phyloP scores from a whole-genome alignment of 2,797 vertebrate genomes.

The Telmatherina bonti region DNA sequence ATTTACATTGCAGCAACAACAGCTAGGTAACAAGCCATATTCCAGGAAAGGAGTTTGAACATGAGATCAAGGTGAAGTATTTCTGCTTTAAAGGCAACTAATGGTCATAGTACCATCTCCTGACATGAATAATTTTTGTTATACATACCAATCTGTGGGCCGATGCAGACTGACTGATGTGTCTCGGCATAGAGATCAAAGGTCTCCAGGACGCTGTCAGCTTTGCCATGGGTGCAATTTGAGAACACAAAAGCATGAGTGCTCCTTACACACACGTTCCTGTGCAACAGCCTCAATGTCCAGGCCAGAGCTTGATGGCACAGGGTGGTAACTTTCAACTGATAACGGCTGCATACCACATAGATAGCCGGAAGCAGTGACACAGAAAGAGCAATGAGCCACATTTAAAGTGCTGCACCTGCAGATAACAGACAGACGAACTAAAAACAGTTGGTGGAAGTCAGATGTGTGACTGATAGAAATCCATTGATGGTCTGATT shows the following conservation, averaged over 20 bases:
- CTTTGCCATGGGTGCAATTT: slow-evolving; percentile 78
- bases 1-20: too few species aligned
- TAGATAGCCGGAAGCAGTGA: slow-evolving; percentile 63
- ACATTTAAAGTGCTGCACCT: slow-evolving; percentile 51
- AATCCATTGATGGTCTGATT: too few species aligned
- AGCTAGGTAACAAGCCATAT: too few species aligned
- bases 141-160: slow-evolving; percentile 69
- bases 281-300: slow-evolving; percentile 28
- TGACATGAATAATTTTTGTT: too few species aligned
- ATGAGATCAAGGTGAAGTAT: not conserved
- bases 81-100: not conserved
- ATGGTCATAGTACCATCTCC: too few species aligned
- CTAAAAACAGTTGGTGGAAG: not conserved
- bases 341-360: slow-evolving; percentile 40
- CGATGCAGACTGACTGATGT: slow-evolving; percentile 61
- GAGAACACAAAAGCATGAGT: slow-evolving; percentile 78
- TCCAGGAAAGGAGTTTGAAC: too few species aligned
- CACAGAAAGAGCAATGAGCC: slow-evolving; percentile 44
- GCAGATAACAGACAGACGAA: not conserved
- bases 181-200: slow-evolving; percentile 71
- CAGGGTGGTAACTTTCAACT: slow-evolving; percentile 24
- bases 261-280: slow-evolving; percentile 55
- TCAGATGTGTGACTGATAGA: too few species aligned
- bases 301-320: slow-evolving; percentile 47
- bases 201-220: slow-evolving; percentile 76